Percentiles rank a stretch among this genome's conserved stretches.
Conservation (phyloP, 2,797 vertebrate species). For the Hippoglossus hippoglossus region DNA sequence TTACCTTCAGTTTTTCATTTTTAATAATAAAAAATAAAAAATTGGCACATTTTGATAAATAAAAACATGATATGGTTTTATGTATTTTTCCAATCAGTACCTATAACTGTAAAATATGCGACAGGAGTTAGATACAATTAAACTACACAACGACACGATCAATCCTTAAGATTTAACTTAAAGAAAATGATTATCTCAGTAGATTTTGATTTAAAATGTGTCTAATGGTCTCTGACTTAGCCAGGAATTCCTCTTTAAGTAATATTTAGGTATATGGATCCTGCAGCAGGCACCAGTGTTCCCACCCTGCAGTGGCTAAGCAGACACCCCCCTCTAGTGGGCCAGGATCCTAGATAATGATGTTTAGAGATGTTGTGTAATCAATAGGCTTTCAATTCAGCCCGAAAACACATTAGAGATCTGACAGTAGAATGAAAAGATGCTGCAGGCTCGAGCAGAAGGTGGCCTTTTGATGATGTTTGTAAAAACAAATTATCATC, state of each 20-base stretch:
- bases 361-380: constrained; percentile 18
- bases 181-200: neutral
- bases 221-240: constrained; percentile 20
- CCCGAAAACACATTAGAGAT: constrained; percentile 4
- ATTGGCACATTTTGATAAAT: too few relatives aligned
- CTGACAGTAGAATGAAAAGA: constrained; percentile 4
- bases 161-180: neutral
- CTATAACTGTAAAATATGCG: neutral
- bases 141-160: neutral
- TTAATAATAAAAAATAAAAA: too few relatives aligned
- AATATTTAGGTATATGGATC: neutral
- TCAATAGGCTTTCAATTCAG: constrained; percentile 10
- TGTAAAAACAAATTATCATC: too few relatives aligned
- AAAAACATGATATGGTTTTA: too few relatives aligned
- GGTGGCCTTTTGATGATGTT: neutral
- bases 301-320: constrained; percentile 1
- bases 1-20: too few relatives aligned
- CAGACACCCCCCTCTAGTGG: constrained; percentile 67
- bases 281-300: neutral
- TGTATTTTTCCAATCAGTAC: neutral
- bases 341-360: neutral
- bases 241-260: neutral
- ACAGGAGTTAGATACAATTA: neutral
- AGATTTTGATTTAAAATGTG: constrained; percentile 17
- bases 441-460: neutral